Evolutionary conservation across 2,797 vertebrate species (phyloP), one percentile per base, ranked within the genome.

Genomic region (Poecile montanus): DNA sequence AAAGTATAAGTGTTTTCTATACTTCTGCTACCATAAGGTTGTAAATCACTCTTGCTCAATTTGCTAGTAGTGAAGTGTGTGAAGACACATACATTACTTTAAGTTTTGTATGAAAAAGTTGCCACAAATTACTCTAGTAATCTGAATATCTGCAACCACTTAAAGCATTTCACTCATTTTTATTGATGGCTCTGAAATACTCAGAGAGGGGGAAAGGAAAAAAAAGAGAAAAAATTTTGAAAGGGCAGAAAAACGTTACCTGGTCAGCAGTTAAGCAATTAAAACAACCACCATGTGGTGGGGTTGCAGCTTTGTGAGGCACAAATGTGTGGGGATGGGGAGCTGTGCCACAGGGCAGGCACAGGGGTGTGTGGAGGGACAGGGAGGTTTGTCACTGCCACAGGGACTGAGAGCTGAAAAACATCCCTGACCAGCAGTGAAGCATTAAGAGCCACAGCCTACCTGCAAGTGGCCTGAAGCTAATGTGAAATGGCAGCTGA

Each of bases 401-500:
- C 40, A 80, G 72, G 66, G 25, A 73, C 74, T 90, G 91, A 85
- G 95, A 85, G 94, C 85, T 93, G 91, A 67, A 84, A 91, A 94
- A 88, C 95, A 86, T 85, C 96, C 91, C 74, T 94, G 94, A 87
- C 85, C 10, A 20, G 94, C 95, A 97, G 93, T 38, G 93, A 97
- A 96, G 95, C 95, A 84, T 96, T 97, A 93, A 96, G 89, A 27
- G 42, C 78, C 77, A 93, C 34, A 71, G 89, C 84, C 97, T 98
- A 98, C 98, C 98, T 98, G 98, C 94, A 91, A 96, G 91, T 95
- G 91, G 81, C 68, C 88, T 98, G 98, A 98, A 77, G 90, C 56
- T 99, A 98, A 99, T 98, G 95, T 63, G 97, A 96, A 97, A 93
- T 98, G 99, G 98, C 99, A 99, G 98, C 98, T 92, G 95, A 98